Evolutionary conservation across 35 echinoderm and acorn worm species (phyloP).

Genomic region (Hemicentrotus pulcherrimus): DNA sequence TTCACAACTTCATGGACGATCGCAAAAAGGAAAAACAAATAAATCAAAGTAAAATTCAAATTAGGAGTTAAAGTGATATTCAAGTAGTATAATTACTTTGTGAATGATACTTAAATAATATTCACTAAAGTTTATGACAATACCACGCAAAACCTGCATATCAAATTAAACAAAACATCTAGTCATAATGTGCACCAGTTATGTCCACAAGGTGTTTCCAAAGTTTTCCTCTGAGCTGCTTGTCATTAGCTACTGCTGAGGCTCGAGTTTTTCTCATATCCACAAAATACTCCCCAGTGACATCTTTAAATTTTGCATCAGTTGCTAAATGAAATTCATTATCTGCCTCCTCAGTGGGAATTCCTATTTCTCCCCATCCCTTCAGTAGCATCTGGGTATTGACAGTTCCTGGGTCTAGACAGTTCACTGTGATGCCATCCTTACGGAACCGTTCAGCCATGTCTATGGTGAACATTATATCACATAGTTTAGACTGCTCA

Average conservation of each 20-base stretch:
- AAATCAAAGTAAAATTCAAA: no score
- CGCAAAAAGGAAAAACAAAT: no score
- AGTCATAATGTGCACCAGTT: slow-evolving; percentile 64
- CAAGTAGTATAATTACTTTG: no score
- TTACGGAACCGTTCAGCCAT: slow-evolving; percentile 69
- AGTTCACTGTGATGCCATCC: slow-evolving; percentile 81
- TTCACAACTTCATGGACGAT: no score
- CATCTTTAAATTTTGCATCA: slow-evolving; percentile 53
- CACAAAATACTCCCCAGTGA: slow-evolving; percentile 89
- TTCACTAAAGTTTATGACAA: no score
- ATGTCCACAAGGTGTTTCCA: slow-evolving; percentile 82
- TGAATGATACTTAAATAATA: no score
- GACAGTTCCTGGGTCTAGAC: slow-evolving; percentile 86
- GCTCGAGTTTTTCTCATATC: slow-evolving; percentile 53
- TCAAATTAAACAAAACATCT: neutral
- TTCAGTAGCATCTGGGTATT: slow-evolving; percentile 81
- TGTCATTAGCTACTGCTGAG: slow-evolving; percentile 63
- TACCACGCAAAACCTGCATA: no score
- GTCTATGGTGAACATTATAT: slow-evolving; percentile 77
- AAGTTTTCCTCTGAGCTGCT: slow-evolving; percentile 59
- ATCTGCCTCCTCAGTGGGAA: slow-evolving; percentile 72
- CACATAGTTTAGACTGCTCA: slow-evolving; percentile 76
- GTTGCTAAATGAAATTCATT: slow-evolving; percentile 81
- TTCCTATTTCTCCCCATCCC: slow-evolving; percentile 64
- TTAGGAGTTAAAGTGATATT: no score